Conservation (phyloP, 2,797 vertebrate genomes). For the Gallinago solitaria region DNA sequence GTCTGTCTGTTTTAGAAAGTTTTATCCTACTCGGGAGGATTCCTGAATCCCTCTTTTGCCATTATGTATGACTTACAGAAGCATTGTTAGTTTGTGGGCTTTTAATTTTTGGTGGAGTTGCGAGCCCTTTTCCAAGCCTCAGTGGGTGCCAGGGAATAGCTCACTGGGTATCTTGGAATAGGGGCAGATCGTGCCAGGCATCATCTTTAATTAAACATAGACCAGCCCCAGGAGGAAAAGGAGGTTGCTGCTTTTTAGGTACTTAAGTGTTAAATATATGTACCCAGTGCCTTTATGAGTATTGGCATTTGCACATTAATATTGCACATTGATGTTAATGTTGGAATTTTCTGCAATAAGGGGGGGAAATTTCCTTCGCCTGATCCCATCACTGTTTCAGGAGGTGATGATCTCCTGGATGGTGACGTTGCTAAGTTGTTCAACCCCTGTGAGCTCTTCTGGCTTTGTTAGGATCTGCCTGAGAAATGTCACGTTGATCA, state of each 20-base stretch:
- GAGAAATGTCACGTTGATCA: accelerated
- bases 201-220: background rate
- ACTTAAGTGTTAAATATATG: background rate
- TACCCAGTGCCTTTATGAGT: background rate
- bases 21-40: conserved; percentile 29
- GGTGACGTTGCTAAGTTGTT: accelerated
- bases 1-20: conserved; percentile 43
- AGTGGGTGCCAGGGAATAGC: background rate
- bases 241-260: background rate
- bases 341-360: background rate
- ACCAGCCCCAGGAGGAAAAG: background rate
- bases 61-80: background rate
- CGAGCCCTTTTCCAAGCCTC: background rate
- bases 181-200: background rate
- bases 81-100: background rate
- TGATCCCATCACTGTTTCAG: background rate
- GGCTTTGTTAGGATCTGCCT: background rate
- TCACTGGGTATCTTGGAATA: background rate
- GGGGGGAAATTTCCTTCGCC: background rate
- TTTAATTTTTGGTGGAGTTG: background rate
- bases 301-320: background rate
- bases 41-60: conserved; percentile 25
- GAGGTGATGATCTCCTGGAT: background rate
- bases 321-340: accelerated
- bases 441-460: background rate